Conservation (phyloP, 2,797 vertebrate species). For the Coendou prehensilis region DNA sequence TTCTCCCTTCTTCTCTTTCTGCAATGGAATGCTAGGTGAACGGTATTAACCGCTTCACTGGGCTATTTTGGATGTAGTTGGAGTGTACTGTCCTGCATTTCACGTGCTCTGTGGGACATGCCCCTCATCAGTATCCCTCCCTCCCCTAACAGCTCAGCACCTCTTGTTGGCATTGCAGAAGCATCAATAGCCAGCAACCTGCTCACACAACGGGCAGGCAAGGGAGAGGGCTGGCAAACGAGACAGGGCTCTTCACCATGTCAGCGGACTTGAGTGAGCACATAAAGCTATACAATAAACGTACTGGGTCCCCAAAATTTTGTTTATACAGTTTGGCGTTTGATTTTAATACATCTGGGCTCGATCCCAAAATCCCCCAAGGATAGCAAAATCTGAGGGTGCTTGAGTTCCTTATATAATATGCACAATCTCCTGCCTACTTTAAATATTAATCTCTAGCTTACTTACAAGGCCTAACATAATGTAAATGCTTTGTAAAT, state of each 20-base stretch:
- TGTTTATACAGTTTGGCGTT: background rate
- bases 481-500: background rate
- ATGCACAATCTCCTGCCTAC: background rate
- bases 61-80: background rate
- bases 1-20: background rate
- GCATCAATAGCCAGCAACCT: background rate
- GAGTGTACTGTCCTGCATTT: background rate
- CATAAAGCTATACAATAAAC: background rate
- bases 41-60: background rate
- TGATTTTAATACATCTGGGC: background rate
- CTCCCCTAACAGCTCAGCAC: background rate
- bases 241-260: background rate
- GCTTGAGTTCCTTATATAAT: background rate
- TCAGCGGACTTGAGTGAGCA: background rate
- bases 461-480: background rate
- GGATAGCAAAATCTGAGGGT: background rate
- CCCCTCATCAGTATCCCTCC: background rate
- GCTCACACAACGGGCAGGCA: background rate
- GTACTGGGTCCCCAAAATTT: background rate
- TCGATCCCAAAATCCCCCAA: background rate
- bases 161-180: background rate
- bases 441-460: background rate
- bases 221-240: background rate
- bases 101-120: background rate
- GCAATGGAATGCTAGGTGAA: background rate